Percentiles rank a stretch among this genome's conserved stretches.
These are phyloP conservation scores for Scaptomyza pallida DNA, from an alignment of 1,140 invertebrate genomes.

Conservation along the genomic window DNA sequence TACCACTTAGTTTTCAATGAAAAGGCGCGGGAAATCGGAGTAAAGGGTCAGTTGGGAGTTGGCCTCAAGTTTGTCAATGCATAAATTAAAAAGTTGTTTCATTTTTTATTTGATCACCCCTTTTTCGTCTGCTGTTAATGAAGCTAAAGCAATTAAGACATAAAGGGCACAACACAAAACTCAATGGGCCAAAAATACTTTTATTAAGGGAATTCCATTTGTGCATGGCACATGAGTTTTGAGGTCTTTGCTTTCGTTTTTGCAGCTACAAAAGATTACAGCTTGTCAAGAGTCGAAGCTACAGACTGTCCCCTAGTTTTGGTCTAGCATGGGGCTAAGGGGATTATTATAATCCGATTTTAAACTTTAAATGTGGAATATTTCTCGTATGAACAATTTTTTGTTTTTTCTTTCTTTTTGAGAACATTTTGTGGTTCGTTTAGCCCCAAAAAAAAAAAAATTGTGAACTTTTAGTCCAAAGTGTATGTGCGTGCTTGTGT, in stretches of 20 bases:
- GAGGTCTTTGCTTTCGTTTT: conserved; percentile 27
- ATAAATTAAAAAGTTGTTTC: conserved; percentile 75
- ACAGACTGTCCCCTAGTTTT: background rate
- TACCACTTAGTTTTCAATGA: conserved; percentile 40
- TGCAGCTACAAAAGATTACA: conserved; percentile 64
- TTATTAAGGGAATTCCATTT: conserved; percentile 11
- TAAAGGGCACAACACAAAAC: conserved; percentile 23
- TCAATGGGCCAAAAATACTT: conserved; percentile 48
- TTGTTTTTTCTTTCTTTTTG: conserved; percentile 27
- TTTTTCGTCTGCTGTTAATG: conserved; percentile 58
- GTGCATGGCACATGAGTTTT: conserved; percentile 8
- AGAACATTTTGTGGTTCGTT: conserved; percentile 31
- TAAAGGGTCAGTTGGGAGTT: conserved; percentile 11
- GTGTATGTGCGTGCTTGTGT: background rate
- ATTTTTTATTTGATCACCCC: conserved; percentile 19
- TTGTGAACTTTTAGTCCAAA: conserved; percentile 53
- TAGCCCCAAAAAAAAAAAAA: no score
- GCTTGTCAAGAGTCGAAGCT: conserved; percentile 50
- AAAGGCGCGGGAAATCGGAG: background rate
- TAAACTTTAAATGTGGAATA: conserved; percentile 55
- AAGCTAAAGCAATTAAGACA: conserved; percentile 73
- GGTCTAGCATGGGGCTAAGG: conserved; percentile 7
- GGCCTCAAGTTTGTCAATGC: conserved; percentile 70
- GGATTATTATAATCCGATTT: conserved; percentile 79
- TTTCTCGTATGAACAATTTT: conserved; percentile 35